phyloP scores from a whole-genome alignment of 2,888 invertebrate genomes.

The Dexiosoma caninum region DNA sequence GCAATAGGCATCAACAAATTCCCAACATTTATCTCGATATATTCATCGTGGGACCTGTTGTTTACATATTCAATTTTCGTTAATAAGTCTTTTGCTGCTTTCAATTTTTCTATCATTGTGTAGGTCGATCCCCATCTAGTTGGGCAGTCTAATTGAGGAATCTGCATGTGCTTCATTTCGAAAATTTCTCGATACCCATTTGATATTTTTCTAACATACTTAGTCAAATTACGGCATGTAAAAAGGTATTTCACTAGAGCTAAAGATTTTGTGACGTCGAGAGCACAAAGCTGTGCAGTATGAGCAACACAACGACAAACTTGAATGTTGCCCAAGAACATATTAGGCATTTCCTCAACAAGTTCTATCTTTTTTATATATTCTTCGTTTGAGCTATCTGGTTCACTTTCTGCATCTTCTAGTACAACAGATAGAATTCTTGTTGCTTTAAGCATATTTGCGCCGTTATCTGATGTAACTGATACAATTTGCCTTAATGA shows the following conservation, averaged over 20 bases:
- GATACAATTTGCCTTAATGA: conserved; percentile 8
- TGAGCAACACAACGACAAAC: no score
- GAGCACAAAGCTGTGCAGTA: conserved; percentile 1
- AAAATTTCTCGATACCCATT: conserved; percentile 19
- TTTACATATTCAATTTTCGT: no score
- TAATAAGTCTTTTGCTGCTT: no score
- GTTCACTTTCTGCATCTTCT: conserved; percentile 6
- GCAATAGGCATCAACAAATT: conserved; percentile 8
- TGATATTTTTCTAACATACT: neutral
- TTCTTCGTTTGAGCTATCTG: neutral
- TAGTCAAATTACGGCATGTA: conserved; percentile 6
- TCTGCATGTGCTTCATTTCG: neutral
- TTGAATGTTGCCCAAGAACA: no score
- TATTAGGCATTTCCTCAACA: neutral
- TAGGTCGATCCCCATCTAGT: conserved; percentile 39
- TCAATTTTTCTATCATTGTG: conserved; percentile 6
- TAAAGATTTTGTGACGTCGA: neutral
- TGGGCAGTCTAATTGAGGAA: conserved; percentile 11
- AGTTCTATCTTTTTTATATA: conserved; percentile 5
- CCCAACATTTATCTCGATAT: conserved; percentile 14
- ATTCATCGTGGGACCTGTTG: no score
- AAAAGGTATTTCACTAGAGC: neutral
- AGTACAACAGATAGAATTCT: neutral
- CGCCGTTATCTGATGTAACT: conserved; percentile 17
- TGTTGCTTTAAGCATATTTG: conserved; percentile 9